phyloP scores from a whole-genome alignment of 1,140 invertebrate genomes.

The Cydia splendana region DNA sequence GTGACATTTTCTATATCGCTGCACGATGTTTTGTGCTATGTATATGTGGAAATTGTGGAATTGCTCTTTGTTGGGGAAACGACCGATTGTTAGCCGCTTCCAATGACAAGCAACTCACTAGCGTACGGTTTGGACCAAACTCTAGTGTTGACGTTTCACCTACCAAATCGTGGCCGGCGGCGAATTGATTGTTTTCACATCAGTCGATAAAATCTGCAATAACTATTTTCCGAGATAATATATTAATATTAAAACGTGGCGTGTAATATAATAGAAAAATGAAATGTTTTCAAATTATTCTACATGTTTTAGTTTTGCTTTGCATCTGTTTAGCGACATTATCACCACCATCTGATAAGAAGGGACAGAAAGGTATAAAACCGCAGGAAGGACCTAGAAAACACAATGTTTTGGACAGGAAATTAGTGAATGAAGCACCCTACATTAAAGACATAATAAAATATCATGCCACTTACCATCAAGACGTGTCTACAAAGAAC shows the following conservation, averaged over 20 bases:
- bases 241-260: background rate
- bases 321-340: constrained; percentile 73
- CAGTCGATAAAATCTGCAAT: constrained; percentile 24
- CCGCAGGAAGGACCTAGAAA: constrained; percentile 82
- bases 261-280: constrained; percentile 41
- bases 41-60: no score
- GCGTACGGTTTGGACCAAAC: constrained; percentile 2
- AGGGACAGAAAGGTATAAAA: constrained; percentile 72
- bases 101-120: background rate
- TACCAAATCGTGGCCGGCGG: background rate
- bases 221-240: constrained; percentile 18
- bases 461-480: constrained; percentile 87
- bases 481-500: constrained; percentile 83
- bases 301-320: constrained; percentile 59
- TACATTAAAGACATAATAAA: constrained; percentile 87
- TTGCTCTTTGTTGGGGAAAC: no score
- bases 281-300: constrained; percentile 56
- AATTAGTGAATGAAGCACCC: constrained; percentile 84
- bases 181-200: constrained; percentile 21
- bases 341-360: constrained; percentile 77
- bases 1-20: no score
- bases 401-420: constrained; percentile 85
- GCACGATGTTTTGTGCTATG: no score
- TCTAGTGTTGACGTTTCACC: background rate
- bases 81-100: no score